These are phyloP conservation scores for Sparus aurata DNA, from an alignment of 2,797 vertebrate genomes.

Conservation along the genomic window DNA sequence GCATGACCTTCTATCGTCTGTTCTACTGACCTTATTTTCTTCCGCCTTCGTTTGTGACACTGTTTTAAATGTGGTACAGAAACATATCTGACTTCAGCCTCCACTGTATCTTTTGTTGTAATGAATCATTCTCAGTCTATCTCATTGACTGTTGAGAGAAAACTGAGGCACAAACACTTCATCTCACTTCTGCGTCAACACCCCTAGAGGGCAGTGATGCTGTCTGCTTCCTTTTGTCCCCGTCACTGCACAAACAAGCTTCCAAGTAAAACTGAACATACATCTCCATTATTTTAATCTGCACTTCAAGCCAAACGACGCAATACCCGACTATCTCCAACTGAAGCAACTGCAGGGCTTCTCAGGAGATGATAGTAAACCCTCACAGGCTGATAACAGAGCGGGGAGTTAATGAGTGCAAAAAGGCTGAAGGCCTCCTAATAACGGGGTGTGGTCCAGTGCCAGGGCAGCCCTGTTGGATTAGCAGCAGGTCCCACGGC, in stretches of 20 bases:
- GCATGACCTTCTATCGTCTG: too few species aligned
- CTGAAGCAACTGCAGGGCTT: neutral
- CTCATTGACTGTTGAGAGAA: neutral
- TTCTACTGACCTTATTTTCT: too few species aligned
- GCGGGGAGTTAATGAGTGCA: conserved; percentile 47
- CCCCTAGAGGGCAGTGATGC: conserved; percentile 77
- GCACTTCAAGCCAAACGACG: conserved; percentile 1
- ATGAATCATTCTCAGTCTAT: neutral
- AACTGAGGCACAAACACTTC: neutral
- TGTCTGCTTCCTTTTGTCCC: conserved; percentile 26
- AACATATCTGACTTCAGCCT: too few species aligned
- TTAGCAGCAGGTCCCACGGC: conserved; percentile 64
- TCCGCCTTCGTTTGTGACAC: too few species aligned
- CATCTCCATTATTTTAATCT: neutral
- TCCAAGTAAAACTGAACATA: conserved; percentile 14
- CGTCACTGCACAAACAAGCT: conserved; percentile 21
- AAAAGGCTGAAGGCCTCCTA: conserved; percentile 44
- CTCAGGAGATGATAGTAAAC: conserved; percentile 9
- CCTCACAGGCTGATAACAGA: conserved; percentile 22
- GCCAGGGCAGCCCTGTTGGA: conserved; percentile 62
- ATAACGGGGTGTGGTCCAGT: conserved; percentile 60
- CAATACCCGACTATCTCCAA: too few species aligned
- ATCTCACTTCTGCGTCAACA: conserved; percentile 8
- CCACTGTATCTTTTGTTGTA: neutral
- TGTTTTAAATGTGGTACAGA: too few species aligned